Base-by-base conservation (phyloP, 2,797 vertebrate genomes). In the Philypnodon macrostomus region DNA sequence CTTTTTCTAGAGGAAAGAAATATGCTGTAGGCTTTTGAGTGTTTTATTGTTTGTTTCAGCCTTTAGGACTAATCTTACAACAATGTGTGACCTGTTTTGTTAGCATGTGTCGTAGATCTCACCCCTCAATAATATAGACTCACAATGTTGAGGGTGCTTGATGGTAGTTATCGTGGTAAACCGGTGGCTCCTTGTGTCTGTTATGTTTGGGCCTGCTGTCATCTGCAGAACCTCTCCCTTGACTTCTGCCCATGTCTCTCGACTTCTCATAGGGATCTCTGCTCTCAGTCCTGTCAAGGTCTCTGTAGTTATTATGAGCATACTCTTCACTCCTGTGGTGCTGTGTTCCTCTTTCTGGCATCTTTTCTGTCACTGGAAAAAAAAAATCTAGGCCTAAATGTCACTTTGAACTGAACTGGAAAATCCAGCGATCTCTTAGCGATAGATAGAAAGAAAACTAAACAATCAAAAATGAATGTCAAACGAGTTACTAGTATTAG, bases 301-400 rank as follows among this genome's bases (percentile, higher is more conserved):
- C 64, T 48, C 58, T 63, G 56, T 62, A 61, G 41, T 23, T 67
- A 61, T 79, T n/a, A 8, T 70, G 67, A 17, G 51, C 44, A 24
- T 83, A 61, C 26, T 1, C 60, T 35, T 81, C 75, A 14, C 54
- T 65, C 36, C 65, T 60, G 2, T 60, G 59, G 24, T 85, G 69
- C 57, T 75, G 70, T 57, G 56, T 57, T 14, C 50, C 79, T 12
- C 53, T 72, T 48, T 78, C 79, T 36, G 85, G 68, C 85, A 84
- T 88, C 45, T 60, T 37, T 24, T 45, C 23, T 56, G 16, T 29
- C 10, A 29, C 9, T 10, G 8, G 9, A 29, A n/a, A n/a, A n/a
- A n/a, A n/a, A n/a, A n/a, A n/a, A n/a, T n/a, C n/a, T n/a, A n/a
- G n/a, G n/a, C n/a, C n/a, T n/a, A n/a, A n/a, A n/a, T n/a, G n/a